A percentile compares a stretch with the other conserved stretches of the same genome.
These are phyloP conservation scores for Turritopsis dohrnii DNA, from an alignment of 30 jellyfish, hydroid and myxozoan species.

Conservation along the genomic window DNA sequence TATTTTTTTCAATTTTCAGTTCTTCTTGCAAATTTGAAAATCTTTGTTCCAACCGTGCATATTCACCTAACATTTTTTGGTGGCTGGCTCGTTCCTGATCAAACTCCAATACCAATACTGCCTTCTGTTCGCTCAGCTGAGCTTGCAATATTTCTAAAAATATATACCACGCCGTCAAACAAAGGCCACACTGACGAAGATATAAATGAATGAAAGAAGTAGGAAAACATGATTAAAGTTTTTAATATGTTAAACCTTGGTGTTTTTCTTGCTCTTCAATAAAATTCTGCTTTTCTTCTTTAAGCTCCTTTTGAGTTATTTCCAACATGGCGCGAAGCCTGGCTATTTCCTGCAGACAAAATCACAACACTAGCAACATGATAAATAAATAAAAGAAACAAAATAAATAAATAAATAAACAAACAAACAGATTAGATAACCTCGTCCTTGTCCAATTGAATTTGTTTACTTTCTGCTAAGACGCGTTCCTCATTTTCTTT, in stretches of 20 bases:
- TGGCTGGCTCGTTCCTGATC: constrained; percentile 68
- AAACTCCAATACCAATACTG: constrained; percentile 47
- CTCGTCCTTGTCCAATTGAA: not conserved
- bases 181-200: not conserved
- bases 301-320: not conserved
- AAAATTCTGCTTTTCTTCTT: not conserved
- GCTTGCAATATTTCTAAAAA: constrained; percentile 32
- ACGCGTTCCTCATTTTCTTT: not conserved
- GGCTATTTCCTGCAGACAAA: not conserved
- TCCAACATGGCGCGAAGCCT: not conserved
- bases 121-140: constrained; percentile 57
- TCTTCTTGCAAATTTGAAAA: constrained; percentile 71
- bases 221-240: not conserved
- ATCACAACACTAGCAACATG: not conserved
- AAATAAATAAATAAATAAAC: not conserved
- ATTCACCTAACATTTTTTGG: constrained; percentile 84
- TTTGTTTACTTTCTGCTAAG: not conserved
- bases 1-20: constrained; percentile 36
- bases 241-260: not conserved
- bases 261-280: not conserved
- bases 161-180: too few relatives aligned
- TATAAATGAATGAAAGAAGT: too few relatives aligned
- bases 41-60: constrained; percentile 72
- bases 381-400: not conserved
- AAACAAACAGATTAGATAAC: not conserved